Conservation (phyloP, 35 echinoderm and acorn worm genomes). For the Holothuria glaberrima region DNA sequence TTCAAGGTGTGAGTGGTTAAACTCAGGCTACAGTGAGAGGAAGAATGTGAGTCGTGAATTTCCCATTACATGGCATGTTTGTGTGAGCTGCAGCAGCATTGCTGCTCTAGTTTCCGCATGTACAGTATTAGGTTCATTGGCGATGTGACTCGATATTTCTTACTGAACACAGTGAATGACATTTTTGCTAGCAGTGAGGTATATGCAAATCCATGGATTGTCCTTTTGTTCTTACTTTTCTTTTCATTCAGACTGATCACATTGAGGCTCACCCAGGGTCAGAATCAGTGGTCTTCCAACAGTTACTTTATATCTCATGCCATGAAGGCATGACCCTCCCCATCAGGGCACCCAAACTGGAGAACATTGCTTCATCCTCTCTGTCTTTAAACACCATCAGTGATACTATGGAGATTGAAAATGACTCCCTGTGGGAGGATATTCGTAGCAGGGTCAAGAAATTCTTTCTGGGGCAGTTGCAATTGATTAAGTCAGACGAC, state of each 20-base stretch:
- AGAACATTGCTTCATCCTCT: conserved; percentile 57
- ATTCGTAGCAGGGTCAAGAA: conserved; percentile 73
- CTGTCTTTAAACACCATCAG: conserved; percentile 83
- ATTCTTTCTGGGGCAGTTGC: conserved; percentile 71
- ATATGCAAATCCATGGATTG: too few species aligned
- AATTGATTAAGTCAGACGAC: conserved; percentile 14
- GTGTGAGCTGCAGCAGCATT: too few species aligned
- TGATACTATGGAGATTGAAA: conserved; percentile 75
- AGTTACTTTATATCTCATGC: conserved; percentile 81
- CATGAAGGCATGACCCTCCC: conserved; percentile 91
- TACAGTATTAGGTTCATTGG: too few species aligned
- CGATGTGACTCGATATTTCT: too few species aligned
- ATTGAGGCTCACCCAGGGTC: conserved; percentile 66
- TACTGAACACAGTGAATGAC: too few species aligned
- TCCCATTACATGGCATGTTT: too few species aligned
- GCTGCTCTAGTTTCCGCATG: too few species aligned
- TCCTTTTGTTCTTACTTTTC: background rate
- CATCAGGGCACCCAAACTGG: conserved; percentile 70
- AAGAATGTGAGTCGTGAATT: too few species aligned
- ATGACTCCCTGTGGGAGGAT: conserved; percentile 91
- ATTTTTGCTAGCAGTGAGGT: too few species aligned
- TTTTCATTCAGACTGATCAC: conserved; percentile 67
- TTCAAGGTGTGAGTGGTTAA: too few species aligned
- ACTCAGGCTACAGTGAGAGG: too few species aligned
- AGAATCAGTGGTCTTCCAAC: conserved; percentile 72